Evolutionary conservation across 2,888 invertebrate species (phyloP).

Genomic region (Alentia gelatinosa): DNA sequence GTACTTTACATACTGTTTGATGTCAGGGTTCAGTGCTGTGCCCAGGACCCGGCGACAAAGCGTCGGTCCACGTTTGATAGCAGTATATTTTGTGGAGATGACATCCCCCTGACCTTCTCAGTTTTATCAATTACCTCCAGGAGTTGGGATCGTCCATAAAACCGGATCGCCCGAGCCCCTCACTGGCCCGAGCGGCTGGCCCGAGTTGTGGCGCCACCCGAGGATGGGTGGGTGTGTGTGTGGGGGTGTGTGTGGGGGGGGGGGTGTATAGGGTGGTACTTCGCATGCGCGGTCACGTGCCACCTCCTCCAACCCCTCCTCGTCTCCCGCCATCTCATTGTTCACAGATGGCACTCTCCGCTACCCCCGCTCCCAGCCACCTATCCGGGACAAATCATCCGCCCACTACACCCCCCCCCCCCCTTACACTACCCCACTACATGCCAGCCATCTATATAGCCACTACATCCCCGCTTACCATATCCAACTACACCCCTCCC

Average conservation of each 20-base stretch:
- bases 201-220: background rate
- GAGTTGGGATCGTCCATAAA: background rate
- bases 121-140: conserved; percentile 24
- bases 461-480: no score
- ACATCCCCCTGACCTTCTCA: background rate
- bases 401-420: no score
- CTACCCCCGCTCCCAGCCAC: background rate
- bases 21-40: background rate
- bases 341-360: background rate
- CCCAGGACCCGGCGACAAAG: background rate
- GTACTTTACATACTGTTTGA: background rate
- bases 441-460: background rate
- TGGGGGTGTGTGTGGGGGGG: background rate
- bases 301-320: no score
- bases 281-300: background rate
- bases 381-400: no score
- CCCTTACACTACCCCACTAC: no score
- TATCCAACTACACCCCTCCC: background rate
- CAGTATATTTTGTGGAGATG: conserved; percentile 5
- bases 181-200: no score
- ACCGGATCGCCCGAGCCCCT: background rate
- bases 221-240: background rate
- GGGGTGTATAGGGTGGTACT: background rate
- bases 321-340: no score
- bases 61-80: background rate